Percentiles rank a stretch among this genome's conserved stretches.
phyloP scores from a whole-genome alignment of 2,888 invertebrate species.

The Cheiracanthium punctorium region DNA sequence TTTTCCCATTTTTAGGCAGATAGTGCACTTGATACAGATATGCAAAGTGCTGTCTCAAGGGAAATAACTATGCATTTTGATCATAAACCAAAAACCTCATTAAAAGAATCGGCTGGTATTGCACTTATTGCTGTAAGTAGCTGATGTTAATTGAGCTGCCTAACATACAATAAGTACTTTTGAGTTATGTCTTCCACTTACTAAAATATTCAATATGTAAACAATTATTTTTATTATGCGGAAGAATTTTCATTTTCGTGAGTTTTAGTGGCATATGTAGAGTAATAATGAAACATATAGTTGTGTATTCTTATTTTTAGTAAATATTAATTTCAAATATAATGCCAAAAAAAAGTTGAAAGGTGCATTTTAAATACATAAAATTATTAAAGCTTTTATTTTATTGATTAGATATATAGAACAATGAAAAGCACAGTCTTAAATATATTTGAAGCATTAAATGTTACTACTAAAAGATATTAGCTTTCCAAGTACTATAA shows the following conservation, averaged over 20 bases:
- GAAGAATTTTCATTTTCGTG: not conserved
- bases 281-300: not conserved
- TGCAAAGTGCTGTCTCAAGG: constrained; percentile 74
- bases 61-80: constrained; percentile 76
- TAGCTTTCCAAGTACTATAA: no score
- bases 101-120: constrained; percentile 75
- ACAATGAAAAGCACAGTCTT: no score
- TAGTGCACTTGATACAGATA: constrained; percentile 75
- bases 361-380: no score
- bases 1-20: constrained; percentile 74
- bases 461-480: no score
- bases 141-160: constrained; percentile 58
- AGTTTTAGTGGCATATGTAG: not conserved
- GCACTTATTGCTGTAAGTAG: constrained; percentile 76
- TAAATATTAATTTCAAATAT: not conserved
- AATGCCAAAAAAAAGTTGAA: no score
- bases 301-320: not conserved
- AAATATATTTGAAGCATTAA: no score
- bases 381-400: no score
- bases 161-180: constrained; percentile 39
- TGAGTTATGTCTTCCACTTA: constrained; percentile 66
- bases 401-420: no score
- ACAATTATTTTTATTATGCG: not conserved
- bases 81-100: constrained; percentile 74
- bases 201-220: not conserved